Evolutionary conservation across 1,140 invertebrate species (phyloP), one percentile per base, ranked within the genome.

Genomic region (Drosophila willistoni): DNA sequence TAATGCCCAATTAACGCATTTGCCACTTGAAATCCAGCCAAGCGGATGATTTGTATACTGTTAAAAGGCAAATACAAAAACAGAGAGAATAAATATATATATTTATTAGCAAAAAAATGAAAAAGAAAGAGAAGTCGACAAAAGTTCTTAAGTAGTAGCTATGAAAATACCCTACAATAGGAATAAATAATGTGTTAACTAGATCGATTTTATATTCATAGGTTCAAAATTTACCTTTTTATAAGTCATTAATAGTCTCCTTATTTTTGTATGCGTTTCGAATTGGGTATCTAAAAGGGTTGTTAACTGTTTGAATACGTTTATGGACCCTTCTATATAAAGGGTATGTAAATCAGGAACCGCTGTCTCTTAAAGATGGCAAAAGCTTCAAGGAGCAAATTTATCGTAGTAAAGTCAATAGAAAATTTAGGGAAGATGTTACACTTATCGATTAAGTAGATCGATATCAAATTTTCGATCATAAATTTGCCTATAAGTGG

Each of bases 1-100:
- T 89, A 77, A 87, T 87, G 83, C 76, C 79, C 83, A 89, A 87
- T 87, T 87, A 89, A 87, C 83, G 83, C 68, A 87, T 87, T 87
- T 87, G 81, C 73, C 79, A 87, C 83, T 87, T 87, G 39, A 79
- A 51, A 71, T 70, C 57, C 79, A 77, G 61, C 80, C 72, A 77
- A 68, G 84, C 83, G 74, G 61, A 56, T 73, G 71, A 82, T 82
- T 79, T 81, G 74, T 86, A 72, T 81, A 78, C 78, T 64, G 57
- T 69, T 57, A 76, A 68, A 77, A 59, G 73, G 73, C 73, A 44
- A 61, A 68, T 62, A 76, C 59, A 76, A 54, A 76, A 64, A 67
- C 39, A 67, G 59, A 76, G 44, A 33, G 36, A 59, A 51, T 19
- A 51, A 51, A 41, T n/a, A n/a, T n/a, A n/a, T n/a, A n/a, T n/a